Percentiles rank a stretch among this genome's conserved stretches.
phyloP scores from a whole-genome alignment of 2,113 vertebrate genomes.

The Pipra filicauda region DNA sequence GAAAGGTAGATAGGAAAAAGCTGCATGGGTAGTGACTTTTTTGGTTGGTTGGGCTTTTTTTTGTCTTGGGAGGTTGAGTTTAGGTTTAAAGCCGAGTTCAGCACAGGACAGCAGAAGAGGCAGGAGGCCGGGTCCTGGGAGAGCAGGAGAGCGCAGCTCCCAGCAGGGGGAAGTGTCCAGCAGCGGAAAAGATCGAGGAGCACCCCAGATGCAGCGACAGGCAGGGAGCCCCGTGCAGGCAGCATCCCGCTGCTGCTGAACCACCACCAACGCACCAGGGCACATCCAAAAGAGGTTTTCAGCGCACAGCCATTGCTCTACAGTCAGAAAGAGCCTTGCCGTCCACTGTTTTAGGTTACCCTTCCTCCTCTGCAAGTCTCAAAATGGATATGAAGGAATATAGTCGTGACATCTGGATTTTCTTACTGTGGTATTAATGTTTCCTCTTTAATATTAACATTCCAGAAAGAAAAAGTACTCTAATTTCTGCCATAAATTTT shows the following conservation, averaged over 20 bases:
- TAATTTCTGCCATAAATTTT: constrained; percentile 3
- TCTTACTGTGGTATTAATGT: not conserved
- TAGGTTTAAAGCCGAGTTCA: not conserved
- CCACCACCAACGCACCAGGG: rapidly evolving
- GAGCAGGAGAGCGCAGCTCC: not conserved
- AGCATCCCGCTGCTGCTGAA: not conserved
- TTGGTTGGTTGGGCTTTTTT: rapidly evolving
- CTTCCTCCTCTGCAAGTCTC: not conserved
- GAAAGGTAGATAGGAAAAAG: not conserved
- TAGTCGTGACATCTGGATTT: not conserved
- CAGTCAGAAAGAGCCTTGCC: not conserved
- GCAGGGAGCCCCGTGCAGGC: not conserved
- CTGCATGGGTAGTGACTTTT: not conserved
- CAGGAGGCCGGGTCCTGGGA: rapidly evolving
- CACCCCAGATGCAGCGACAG: not conserved
- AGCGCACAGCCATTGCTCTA: rapidly evolving
- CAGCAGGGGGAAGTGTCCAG: not conserved
- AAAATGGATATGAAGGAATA: not conserved
- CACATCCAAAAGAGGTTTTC: not conserved
- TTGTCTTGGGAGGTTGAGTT: rapidly evolving
- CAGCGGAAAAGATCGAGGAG: not conserved
- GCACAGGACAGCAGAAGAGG: not conserved
- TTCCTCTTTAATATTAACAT: constrained; percentile 37
- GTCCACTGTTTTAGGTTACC: not conserved
- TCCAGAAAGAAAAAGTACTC: constrained; percentile 24